phyloP scores from a whole-genome alignment of 2,888 invertebrate genomes.

The Polymixis flavicincta region DNA sequence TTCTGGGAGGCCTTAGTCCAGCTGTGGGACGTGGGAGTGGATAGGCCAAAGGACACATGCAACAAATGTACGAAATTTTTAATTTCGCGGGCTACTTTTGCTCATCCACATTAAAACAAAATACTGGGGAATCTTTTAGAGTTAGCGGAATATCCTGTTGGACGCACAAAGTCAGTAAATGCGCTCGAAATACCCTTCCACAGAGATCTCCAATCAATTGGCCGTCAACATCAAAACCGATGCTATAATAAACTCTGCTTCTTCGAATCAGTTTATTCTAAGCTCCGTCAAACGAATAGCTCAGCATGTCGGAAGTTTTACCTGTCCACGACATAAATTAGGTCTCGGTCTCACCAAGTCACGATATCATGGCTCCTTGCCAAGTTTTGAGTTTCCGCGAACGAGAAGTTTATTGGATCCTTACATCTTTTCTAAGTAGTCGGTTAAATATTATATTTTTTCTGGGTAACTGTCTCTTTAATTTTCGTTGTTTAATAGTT shows the following conservation, averaged over 20 bases:
- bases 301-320: slow-evolving; percentile 57
- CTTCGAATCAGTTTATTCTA: slow-evolving; percentile 40
- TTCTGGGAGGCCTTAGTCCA: too few species aligned
- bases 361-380: slow-evolving; percentile 53
- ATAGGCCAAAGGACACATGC: too few species aligned
- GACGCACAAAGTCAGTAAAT: too few species aligned
- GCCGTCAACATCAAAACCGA: neutral
- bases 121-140: neutral
- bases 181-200: neutral
- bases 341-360: slow-evolving; percentile 2
- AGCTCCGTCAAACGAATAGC: slow-evolving; percentile 9
- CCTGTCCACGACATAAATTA: slow-evolving; percentile 50
- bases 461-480: slow-evolving; percentile 18
- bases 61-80: too few species aligned
- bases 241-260: slow-evolving; percentile 21
- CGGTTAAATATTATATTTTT: slow-evolving; percentile 43
- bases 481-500: slow-evolving; percentile 21
- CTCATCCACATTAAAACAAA: neutral
- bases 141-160: too few species aligned
- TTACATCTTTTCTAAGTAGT: slow-evolving; percentile 43
- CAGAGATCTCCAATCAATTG: neutral
- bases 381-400: slow-evolving; percentile 55
- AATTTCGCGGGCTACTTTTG: too few species aligned
- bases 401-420: slow-evolving; percentile 41
- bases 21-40: too few species aligned